phyloP scores from a whole-genome alignment of 2,888 invertebrate genomes.

The Ischnus inquisitorius region DNA sequence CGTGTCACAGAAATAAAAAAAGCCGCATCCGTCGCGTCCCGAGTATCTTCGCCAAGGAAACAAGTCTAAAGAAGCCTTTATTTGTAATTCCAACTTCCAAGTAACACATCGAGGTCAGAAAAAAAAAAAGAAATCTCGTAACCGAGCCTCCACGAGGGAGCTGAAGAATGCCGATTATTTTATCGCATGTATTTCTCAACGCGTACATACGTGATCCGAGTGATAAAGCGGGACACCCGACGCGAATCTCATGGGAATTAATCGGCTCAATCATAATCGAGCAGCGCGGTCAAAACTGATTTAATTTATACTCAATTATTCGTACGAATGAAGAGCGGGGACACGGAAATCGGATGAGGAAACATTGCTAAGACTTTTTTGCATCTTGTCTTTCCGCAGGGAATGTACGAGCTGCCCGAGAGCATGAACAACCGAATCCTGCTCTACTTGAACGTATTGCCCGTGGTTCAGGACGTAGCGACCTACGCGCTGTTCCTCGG shows the following conservation, averaged over 20 bases:
- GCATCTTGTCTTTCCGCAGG: constrained; percentile 85
- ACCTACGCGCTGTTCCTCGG: constrained; percentile 87
- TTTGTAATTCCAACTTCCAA: constrained; percentile 28
- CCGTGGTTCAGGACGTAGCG: constrained; percentile 87
- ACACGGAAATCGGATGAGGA: background rate
- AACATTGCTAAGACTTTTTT: background rate
- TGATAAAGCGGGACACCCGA: background rate
- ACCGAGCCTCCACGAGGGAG: constrained; percentile 2
- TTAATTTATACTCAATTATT: background rate
- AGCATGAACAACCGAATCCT: constrained; percentile 89
- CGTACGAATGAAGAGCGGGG: background rate
- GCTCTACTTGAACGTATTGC: constrained; percentile 91
- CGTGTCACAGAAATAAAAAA: background rate
- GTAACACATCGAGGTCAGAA: constrained; percentile 38
- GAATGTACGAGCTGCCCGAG: constrained; percentile 90
- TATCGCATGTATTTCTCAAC: constrained; percentile 9
- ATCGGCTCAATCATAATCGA: constrained; percentile 5
- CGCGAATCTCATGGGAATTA: background rate
- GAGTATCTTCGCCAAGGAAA: background rate
- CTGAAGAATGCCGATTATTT: constrained; percentile 42
- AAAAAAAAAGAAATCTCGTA: constrained; percentile 7
- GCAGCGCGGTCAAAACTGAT: constrained; percentile 1
- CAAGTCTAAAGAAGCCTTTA: constrained; percentile 13
- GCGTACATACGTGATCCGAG: constrained; percentile 24
- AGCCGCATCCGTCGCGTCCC: background rate